These are phyloP conservation scores for Arctocebus calabarensis DNA, from an alignment of 2,797 vertebrate genomes.

Conservation along the genomic window DNA sequence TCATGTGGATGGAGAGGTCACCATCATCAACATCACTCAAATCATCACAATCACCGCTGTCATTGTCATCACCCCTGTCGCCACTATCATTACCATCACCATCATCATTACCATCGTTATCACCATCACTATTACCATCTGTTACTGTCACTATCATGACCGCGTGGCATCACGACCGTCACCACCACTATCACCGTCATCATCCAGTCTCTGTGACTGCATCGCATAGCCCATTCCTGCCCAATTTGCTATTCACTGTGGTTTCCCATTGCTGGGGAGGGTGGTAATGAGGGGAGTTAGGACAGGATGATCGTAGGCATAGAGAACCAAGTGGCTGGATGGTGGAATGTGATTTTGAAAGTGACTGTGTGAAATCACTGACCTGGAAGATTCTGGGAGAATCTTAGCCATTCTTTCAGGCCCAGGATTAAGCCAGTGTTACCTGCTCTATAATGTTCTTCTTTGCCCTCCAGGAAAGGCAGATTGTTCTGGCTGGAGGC, in stretches of 20 bases:
- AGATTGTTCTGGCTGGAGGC: not conserved
- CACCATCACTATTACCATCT: not conserved
- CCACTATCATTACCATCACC: not conserved
- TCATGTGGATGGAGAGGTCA: no score
- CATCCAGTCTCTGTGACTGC: not conserved
- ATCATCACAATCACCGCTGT: rapidly evolving
- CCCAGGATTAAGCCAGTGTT: not conserved
- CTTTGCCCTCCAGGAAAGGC: not conserved
- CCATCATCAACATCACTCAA: rapidly evolving
- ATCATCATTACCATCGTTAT: not conserved
- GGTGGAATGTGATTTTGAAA: not conserved
- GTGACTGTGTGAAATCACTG: not conserved
- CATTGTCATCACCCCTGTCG: not conserved
- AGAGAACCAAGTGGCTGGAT: not conserved
- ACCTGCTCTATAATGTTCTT: not conserved
- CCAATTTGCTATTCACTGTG: not conserved
- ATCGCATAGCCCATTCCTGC: not conserved
- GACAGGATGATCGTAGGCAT: not conserved
- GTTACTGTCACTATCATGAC: not conserved
- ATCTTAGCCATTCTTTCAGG: not conserved
- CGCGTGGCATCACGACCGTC: not conserved
- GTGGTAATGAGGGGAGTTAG: not conserved
- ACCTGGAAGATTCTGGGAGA: not conserved
- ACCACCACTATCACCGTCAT: not conserved
- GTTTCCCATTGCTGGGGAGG: not conserved